Percentiles rank a stretch among this genome's conserved stretches.
Evolutionary conservation across 2,797 vertebrate genomes (phyloP).

Genomic region (Propithecus deckenii): DNA sequence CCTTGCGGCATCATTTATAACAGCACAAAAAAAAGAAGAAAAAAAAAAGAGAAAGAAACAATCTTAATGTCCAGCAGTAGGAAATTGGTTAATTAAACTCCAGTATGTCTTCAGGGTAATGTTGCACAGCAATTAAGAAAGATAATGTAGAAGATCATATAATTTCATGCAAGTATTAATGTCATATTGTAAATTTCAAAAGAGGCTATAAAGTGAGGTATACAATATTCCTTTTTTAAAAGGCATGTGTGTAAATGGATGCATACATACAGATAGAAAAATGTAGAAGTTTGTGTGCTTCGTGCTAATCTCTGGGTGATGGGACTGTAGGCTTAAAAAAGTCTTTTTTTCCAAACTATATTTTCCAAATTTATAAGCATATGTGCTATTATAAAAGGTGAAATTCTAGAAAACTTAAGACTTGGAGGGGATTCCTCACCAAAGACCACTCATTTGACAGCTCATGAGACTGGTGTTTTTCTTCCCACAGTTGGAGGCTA

Average conservation of each 20-base stretch:
- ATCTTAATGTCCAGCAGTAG: not conserved
- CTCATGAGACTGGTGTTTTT: not conserved
- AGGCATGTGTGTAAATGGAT: too few relatives aligned
- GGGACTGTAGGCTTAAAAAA: not conserved
- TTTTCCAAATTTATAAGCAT: not conserved
- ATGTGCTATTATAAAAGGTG: not conserved
- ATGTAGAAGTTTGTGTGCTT: not conserved
- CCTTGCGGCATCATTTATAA: not conserved
- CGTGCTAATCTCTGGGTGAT: not conserved
- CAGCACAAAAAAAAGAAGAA: not conserved
- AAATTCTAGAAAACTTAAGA: not conserved
- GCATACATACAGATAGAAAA: not conserved
- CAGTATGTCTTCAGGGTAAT: not conserved
- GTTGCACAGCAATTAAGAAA: not conserved
- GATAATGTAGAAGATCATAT: not conserved
- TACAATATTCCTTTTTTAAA: not conserved
- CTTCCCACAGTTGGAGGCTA: not conserved
- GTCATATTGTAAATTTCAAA: not conserved
- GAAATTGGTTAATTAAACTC: not conserved
- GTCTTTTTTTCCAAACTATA: not conserved
- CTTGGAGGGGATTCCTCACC: not conserved
- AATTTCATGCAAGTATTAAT: not conserved
- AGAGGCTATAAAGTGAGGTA: not conserved
- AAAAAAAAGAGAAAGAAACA: not conserved
- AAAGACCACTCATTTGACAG: not conserved